Percentiles rank a stretch among this genome's conserved stretches.
Evolutionary conservation across 2,888 invertebrate species (phyloP).

Genomic region (Drosophila fungiperda): DNA sequence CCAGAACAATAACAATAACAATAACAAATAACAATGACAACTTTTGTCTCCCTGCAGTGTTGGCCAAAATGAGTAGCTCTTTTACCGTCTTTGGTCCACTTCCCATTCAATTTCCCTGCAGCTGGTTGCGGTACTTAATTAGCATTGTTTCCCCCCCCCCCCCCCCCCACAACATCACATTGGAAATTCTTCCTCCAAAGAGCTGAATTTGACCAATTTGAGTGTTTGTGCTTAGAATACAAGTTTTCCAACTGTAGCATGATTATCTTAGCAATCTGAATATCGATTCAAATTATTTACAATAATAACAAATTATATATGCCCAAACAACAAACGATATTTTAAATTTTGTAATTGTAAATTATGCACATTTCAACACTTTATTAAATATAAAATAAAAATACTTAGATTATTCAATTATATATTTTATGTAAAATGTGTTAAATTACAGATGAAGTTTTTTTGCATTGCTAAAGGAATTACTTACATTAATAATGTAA

Average conservation of each 20-base stretch:
- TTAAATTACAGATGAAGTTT: no score
- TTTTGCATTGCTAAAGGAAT: background rate
- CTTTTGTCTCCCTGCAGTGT: background rate
- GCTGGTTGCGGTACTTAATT: conserved; percentile 22
- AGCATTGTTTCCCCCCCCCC: conserved; percentile 1
- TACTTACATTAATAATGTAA: background rate
- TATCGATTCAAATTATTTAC: background rate
- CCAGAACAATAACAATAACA: conserved; percentile 4
- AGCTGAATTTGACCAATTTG: background rate
- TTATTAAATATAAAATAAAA: background rate
- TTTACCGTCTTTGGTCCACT: background rate
- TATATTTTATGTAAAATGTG: background rate
- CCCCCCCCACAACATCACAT: background rate
- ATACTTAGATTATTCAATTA: background rate
- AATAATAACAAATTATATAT: background rate
- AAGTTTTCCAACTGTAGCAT: background rate
- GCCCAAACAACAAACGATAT: background rate
- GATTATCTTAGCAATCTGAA: background rate
- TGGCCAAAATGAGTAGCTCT: conserved; percentile 22
- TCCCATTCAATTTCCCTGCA: background rate
- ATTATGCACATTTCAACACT: background rate
- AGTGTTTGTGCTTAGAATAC: background rate
- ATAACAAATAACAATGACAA: conserved; percentile 9
- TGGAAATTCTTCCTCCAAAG: background rate
- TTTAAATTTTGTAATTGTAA: background rate